phyloP scores from a whole-genome alignment of 2,113 vertebrate genomes.

The Alectura lathami region DNA sequence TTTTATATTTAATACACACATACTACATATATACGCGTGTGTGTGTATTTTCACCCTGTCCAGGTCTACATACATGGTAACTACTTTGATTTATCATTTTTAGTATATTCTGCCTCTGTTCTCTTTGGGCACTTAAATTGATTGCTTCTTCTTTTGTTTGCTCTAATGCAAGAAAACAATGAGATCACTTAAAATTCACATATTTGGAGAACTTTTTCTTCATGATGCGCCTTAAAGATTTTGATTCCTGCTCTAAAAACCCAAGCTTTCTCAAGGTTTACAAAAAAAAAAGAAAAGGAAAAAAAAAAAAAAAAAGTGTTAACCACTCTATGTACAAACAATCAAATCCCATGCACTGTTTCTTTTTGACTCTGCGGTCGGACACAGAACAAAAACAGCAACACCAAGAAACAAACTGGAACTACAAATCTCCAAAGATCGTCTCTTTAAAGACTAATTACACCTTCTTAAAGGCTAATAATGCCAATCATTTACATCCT shows the following conservation, averaged over 20 bases:
- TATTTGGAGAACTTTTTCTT: background rate
- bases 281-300: background rate
- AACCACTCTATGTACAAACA: background rate
- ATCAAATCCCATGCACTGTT: background rate
- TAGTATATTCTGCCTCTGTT: background rate
- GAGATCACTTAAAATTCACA: background rate
- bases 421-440: background rate
- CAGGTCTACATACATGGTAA: background rate
- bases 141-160: background rate
- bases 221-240: background rate
- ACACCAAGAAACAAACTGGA: background rate
- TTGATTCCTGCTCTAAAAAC: background rate
- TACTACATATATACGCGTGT: background rate
- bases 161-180: background rate
- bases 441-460: background rate
- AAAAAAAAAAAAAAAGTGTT: background rate
- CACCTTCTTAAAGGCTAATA: conserved; percentile 4
- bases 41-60: background rate
- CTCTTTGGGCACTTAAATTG: background rate
- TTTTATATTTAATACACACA: too few relatives aligned
- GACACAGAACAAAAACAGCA: background rate
- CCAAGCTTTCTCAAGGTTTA: background rate
- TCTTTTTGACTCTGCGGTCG: background rate
- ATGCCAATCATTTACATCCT: conserved; percentile 9
- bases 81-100: background rate